These are phyloP conservation scores for Rhegmatorhina hoffmannsi DNA, from an alignment of 2,113 vertebrate genomes.

Conservation along the genomic window DNA sequence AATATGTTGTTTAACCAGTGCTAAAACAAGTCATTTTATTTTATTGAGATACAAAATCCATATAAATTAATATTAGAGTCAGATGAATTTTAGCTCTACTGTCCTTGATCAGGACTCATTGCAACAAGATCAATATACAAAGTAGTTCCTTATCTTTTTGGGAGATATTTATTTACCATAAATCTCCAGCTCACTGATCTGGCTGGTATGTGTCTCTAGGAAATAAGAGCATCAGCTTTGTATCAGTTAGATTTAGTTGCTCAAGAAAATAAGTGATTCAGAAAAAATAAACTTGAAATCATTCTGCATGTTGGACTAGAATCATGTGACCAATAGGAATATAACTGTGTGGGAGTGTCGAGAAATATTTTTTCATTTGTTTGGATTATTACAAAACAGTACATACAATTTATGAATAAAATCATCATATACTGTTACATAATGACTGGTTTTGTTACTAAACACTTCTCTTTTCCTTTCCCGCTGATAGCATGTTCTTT, in stretches of 20 bases:
- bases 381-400: neutral
- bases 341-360: neutral
- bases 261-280: neutral
- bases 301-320: neutral
- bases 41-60: neutral
- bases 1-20: neutral
- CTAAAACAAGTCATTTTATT: neutral
- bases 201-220: neutral
- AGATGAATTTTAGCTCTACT: neutral
- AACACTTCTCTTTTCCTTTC: neutral
- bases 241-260: neutral
- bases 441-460: neutral
- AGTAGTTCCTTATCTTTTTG: neutral
- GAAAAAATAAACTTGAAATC: neutral
- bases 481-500: neutral
- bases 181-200: neutral
- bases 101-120: neutral
- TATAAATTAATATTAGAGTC: neutral
- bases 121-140: neutral
- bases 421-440: neutral
- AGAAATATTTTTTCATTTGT: neutral
- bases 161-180: neutral
- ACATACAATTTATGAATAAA: neutral
- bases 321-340: neutral
- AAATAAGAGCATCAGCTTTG: neutral